A percentile compares a stretch with the other conserved stretches of the same genome.
Conservation (phyloP, 2,797 vertebrate species). For the Tympanoctomys barrerae region DNA sequence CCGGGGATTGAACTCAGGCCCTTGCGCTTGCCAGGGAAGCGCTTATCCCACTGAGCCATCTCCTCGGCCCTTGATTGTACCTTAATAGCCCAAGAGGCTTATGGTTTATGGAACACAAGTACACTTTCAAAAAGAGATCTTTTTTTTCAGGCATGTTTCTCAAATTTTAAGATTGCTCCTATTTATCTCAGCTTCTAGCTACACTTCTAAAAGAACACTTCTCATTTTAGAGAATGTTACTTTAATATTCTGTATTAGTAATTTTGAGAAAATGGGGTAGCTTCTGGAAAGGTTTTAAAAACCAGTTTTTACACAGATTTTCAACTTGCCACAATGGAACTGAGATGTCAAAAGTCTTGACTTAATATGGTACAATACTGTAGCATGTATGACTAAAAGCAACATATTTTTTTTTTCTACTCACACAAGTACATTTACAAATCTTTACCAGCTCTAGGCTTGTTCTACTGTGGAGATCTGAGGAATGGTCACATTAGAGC, state of each 20-base stretch:
- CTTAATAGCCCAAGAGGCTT: neutral
- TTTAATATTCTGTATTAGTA: conserved; percentile 26
- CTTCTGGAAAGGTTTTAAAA: conserved; percentile 27
- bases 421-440: conserved; percentile 45
- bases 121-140: neutral
- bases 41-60: too few relatives aligned
- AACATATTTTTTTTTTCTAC: conserved; percentile 10
- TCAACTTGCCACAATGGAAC: neutral
- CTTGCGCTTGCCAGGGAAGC: too few relatives aligned
- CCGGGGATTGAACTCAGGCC: too few relatives aligned
- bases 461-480: neutral
- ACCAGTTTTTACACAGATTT: conserved; percentile 44
- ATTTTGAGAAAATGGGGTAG: neutral
- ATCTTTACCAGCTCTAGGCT: neutral
- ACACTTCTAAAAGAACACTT: conserved; percentile 20
- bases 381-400: conserved; percentile 6
- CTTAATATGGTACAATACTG: conserved; percentile 46
- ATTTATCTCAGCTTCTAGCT: conserved; percentile 41
- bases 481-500: neutral
- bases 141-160: conserved; percentile 59
- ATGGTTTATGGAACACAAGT: conserved; percentile 20
- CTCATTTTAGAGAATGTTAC: conserved; percentile 36
- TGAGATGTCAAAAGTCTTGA: conserved; percentile 48
- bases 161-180: conserved; percentile 41
- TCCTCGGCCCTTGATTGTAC: neutral